A percentile compares a stretch with the other conserved stretches of the same genome.
phyloP scores from a whole-genome alignment of 1,140 invertebrate species.

The Fopius arisanus region DNA sequence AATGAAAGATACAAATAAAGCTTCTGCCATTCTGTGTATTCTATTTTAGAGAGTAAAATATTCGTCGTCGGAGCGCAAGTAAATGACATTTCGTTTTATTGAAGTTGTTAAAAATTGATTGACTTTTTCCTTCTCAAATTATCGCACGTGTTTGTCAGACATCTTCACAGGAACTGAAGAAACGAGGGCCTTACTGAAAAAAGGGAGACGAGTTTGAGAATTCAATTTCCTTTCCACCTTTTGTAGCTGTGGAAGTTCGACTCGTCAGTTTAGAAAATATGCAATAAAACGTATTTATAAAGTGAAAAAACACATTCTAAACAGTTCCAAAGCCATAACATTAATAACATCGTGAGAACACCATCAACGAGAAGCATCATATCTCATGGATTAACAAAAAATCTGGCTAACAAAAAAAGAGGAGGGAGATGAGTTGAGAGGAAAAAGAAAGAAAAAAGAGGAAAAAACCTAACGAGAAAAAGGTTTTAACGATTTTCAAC shows the following conservation, averaged over 20 bases:
- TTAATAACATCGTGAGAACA: constrained; percentile 4
- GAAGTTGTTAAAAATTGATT: too few species aligned
- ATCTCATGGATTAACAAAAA: not conserved
- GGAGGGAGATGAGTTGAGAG: not conserved
- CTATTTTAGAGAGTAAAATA: not conserved
- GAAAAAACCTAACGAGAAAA: not conserved
- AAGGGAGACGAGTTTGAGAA: too few species aligned
- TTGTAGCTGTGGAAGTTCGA: too few species aligned
- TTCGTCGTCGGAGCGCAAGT: not conserved
- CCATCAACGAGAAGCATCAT: not conserved
- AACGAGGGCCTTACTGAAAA: too few species aligned
- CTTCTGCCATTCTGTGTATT: not conserved
- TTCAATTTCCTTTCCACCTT: too few species aligned
- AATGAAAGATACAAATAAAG: not conserved
- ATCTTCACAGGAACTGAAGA: too few species aligned
- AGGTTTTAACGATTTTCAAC: not conserved
- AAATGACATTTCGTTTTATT: not conserved
- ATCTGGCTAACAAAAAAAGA: too few species aligned
- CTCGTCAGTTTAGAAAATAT: not conserved
- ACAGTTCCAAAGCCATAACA: not conserved
- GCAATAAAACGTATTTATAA: not conserved
- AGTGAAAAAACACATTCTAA: not conserved
- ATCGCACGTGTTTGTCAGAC: too few species aligned
- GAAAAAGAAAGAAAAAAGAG: not conserved
- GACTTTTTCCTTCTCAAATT: too few species aligned